Percentiles rank a stretch among this genome's conserved stretches.
Conservation (phyloP, 2,888 invertebrate genomes). For the Drosophila suboccidentalis region DNA sequence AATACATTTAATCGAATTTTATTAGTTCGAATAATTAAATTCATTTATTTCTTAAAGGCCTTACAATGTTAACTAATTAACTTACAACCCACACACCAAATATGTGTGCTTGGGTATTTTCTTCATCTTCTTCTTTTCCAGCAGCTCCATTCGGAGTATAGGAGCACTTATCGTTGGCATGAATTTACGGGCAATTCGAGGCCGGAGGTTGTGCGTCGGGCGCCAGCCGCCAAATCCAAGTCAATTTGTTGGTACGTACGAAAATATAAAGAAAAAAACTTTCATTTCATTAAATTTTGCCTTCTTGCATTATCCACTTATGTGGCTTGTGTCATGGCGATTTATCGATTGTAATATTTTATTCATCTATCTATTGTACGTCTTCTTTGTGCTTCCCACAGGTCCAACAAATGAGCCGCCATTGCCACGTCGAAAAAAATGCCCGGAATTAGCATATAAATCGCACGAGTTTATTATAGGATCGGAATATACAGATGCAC, state of each 20-base stretch:
- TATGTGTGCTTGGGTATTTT: slow-evolving; percentile 14
- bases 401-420: slow-evolving; percentile 91
- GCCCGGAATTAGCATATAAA: slow-evolving; percentile 94
- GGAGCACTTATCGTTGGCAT: slow-evolving; percentile 98
- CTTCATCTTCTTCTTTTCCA: slow-evolving; percentile 72
- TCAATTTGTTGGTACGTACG: slow-evolving; percentile 82
- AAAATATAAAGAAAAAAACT: slow-evolving; percentile 8
- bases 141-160: slow-evolving; percentile 97
- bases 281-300: slow-evolving; percentile 17
- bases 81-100: slow-evolving; percentile 1
- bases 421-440: slow-evolving; percentile 94
- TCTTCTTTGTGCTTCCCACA: slow-evolving; percentile 48
- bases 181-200: slow-evolving; percentile 93
- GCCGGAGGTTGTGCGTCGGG: slow-evolving; percentile 90
- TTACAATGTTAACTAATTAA: slow-evolving; percentile 4
- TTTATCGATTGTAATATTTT: slow-evolving; percentile 36
- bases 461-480: slow-evolving; percentile 91
- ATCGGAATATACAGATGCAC: slow-evolving; percentile 88
- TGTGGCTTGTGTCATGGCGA: slow-evolving; percentile 41
- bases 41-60: background rate
- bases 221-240: slow-evolving; percentile 87
- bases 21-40: too few species aligned
- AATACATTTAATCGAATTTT: too few species aligned
- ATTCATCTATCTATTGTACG: slow-evolving; percentile 31
- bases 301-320: slow-evolving; percentile 29